Evolutionary conservation across 2,888 invertebrate genomes (phyloP).

Genomic region (Prenolepis imparis): DNA sequence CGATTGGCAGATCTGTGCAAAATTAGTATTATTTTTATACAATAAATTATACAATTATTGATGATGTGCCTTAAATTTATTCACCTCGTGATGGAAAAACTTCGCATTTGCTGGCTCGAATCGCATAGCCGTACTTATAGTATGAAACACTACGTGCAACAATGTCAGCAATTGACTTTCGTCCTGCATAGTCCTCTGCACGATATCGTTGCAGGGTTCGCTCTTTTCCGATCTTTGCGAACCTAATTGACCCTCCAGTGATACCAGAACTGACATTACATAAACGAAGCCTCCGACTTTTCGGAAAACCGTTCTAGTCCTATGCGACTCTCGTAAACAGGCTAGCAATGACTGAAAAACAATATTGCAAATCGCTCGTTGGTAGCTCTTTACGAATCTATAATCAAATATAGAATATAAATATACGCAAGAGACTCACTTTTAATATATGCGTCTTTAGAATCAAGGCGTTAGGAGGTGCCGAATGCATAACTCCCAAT

Average conservation of each 20-base stretch:
- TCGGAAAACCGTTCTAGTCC: slow-evolving; percentile 98
- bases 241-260: slow-evolving; percentile 94
- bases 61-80: slow-evolving; percentile 22
- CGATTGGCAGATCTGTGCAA: slow-evolving; percentile 94
- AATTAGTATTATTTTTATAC: slow-evolving; percentile 20
- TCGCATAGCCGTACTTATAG: slow-evolving; percentile 98
- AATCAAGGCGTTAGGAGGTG: slow-evolving; percentile 92
- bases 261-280: slow-evolving; percentile 97
- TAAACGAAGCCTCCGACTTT: slow-evolving; percentile 99
- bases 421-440: slow-evolving; percentile 83
- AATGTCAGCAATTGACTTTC: slow-evolving; percentile 91
- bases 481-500: slow-evolving; percentile 96
- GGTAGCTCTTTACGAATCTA: neutral
- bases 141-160: slow-evolving; percentile 96
- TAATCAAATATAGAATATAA: neutral
- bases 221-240: slow-evolving; percentile 83
- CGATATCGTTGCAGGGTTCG: slow-evolving; percentile 86
- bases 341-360: slow-evolving; percentile 90
- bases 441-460: slow-evolving; percentile 97
- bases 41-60: slow-evolving; percentile 8
- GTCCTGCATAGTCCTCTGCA: slow-evolving; percentile 81
- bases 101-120: slow-evolving; percentile 99
- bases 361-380: slow-evolving; percentile 14
- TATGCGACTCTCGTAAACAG: slow-evolving; percentile 97
- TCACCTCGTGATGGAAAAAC: slow-evolving; percentile 97